Base-by-base conservation (phyloP, 2,888 invertebrate species). In the Polyommatus icarus region DNA sequence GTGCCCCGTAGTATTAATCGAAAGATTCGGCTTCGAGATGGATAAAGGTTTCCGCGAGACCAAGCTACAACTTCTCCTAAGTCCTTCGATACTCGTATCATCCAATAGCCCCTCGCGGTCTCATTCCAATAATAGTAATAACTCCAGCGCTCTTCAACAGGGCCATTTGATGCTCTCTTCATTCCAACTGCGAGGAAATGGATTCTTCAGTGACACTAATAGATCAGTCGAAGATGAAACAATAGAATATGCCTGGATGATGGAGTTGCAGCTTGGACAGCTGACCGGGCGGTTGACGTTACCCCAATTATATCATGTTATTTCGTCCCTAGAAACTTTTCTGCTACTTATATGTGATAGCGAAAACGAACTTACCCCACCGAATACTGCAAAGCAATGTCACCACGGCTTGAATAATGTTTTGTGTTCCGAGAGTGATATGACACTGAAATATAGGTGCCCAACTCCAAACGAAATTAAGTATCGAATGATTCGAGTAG, bases 21-120 rank as follows among this genome's bases (percentile, higher is more conserved):
- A 99, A 90, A 95, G 99, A 81, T 96, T 99, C 82, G 98, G 98
- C 1, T 99, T 99, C 89, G 99, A 99, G 95, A 97, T 99, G 98
- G 98, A 98, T 87, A 99, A 99, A 89, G 95, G 96, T 29, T 99
- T 97, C 88, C 96, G 96, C 80, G 99, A 99, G 89, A 99, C 99
- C 0, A 97, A 97, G 84, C 94, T 99, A 8, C 99, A 99, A 88
- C 95, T 99, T 0, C 89, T 98, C 6, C 92, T 98, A 0, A 98
- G 98, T 82, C 99, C 99, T 0, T 96, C 98, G 0, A 97, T 98
- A 84, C 93, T 99, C 81, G 95, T 98, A 8, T 96, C 97, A 1
- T 95, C 96, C 0, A 98, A 98, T 85, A 96, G 96, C 82, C 91
- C 96, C 10, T 95, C 96, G 72, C 94, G 97, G 71, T 92, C 97